These are phyloP conservation scores for Acleris emargana DNA, from an alignment of 2,888 invertebrate species.

Conservation along the genomic window DNA sequence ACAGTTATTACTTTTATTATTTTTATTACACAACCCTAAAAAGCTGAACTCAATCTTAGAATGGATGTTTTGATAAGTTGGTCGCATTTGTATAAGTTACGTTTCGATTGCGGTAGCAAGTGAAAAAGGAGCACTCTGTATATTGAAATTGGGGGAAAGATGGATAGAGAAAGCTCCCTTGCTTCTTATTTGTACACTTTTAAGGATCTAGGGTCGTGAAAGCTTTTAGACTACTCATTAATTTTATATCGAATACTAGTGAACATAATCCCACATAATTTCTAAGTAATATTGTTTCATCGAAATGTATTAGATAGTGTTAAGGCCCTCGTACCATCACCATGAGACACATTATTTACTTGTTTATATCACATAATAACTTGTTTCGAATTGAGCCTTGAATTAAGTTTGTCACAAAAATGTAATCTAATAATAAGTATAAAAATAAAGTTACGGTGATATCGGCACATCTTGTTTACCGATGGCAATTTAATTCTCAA, in stretches of 20 bases:
- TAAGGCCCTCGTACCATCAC: too few species aligned
- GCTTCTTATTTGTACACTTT: conserved; percentile 14
- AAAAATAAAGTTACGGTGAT: too few species aligned
- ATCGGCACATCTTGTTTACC: too few species aligned
- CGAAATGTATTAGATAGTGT: too few species aligned
- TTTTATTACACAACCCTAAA: conserved; percentile 7
- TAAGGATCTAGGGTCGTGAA: background rate
- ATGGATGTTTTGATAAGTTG: conserved; percentile 34
- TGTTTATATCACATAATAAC: too few species aligned
- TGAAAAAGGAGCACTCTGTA: conserved; percentile 51
- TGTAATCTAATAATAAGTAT: too few species aligned
- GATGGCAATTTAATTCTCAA: background rate
- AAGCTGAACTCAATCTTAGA: conserved; percentile 27
- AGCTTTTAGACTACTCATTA: conserved; percentile 2
- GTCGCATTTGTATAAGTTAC: conserved; percentile 31
- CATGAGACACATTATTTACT: too few species aligned
- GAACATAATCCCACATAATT: too few species aligned
- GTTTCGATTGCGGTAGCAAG: conserved; percentile 37
- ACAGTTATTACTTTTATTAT: background rate
- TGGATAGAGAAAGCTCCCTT: conserved; percentile 17
- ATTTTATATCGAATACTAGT: background rate
- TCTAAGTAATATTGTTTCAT: too few species aligned
- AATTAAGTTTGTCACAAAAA: too few species aligned
- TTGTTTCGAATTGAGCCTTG: too few species aligned
- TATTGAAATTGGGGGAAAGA: conserved; percentile 45